phyloP scores from a whole-genome alignment of 2,888 invertebrate genomes.

The Noctua janthe region DNA sequence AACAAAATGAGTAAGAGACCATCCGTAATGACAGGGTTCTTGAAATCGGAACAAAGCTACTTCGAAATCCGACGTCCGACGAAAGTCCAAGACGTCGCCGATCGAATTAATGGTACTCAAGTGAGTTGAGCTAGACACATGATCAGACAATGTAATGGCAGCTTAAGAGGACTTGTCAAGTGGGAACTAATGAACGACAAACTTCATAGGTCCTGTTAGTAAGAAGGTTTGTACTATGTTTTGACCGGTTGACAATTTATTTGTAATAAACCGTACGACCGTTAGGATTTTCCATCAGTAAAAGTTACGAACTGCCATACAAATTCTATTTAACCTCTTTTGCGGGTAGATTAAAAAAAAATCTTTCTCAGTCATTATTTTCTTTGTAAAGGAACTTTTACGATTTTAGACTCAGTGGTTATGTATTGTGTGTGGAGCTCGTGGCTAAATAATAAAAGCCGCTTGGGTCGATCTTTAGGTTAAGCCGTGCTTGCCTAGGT shows the following conservation, averaged over 20 bases:
- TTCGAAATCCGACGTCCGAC: conserved; percentile 26
- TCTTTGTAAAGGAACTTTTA: not conserved
- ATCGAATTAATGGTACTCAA: conserved; percentile 44
- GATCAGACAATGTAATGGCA: conserved; percentile 52
- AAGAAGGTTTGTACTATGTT: not conserved
- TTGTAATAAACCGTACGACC: not conserved
- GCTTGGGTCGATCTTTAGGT: too few relatives aligned
- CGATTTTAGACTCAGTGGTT: not conserved
- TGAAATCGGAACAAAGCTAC: conserved; percentile 25
- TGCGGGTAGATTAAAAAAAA: not conserved
- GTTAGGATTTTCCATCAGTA: not conserved
- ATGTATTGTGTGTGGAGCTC: not conserved
- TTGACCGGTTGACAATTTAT: not conserved
- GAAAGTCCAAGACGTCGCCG: conserved; percentile 31
- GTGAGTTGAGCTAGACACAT: conserved; percentile 51
- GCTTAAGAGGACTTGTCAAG: conserved; percentile 27
- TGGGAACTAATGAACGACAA: conserved; percentile 38
- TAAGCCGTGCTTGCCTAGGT: too few relatives aligned
- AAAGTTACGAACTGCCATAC: not conserved
- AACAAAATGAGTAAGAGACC: not conserved
- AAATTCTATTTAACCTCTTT: not conserved
- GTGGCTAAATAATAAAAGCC: too few relatives aligned
- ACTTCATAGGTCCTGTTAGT: conserved; percentile 19
- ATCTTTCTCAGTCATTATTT: not conserved
- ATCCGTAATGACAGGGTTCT: conserved; percentile 2